Conservation (phyloP, 2,113 vertebrate genomes). For the Alexandromys fortis region DNA sequence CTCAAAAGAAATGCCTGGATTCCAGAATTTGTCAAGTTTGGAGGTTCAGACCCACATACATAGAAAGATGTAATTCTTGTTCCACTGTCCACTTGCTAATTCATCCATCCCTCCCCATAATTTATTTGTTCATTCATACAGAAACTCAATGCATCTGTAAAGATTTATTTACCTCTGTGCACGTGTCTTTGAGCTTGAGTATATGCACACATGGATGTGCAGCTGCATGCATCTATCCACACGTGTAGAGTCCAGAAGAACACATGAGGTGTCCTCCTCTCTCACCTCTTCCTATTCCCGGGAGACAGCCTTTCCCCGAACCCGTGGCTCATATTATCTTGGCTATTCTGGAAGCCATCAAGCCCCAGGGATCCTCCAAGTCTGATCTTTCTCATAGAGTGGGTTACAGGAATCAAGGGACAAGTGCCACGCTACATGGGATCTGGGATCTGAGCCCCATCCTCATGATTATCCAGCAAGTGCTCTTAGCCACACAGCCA, state of each 20-base stretch:
- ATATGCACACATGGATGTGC: not conserved
- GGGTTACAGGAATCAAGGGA: not conserved
- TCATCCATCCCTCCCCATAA: no score
- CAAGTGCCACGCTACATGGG: not conserved
- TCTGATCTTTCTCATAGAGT: not conserved
- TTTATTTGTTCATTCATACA: not conserved
- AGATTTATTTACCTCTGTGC: not conserved
- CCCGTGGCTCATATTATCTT: not conserved
- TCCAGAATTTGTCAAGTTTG: not conserved
- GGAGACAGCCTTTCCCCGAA: not conserved
- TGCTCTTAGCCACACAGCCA: not conserved
- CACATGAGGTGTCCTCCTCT: not conserved
- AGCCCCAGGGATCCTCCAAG: not conserved
- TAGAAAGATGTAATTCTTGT: not conserved
- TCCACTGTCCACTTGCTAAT: not conserved
- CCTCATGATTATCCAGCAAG: not conserved
- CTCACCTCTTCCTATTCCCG: not conserved
- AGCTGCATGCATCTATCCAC: not conserved
- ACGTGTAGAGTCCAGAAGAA: not conserved
- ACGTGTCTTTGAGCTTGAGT: not conserved
- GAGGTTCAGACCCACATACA: fast-evolving
- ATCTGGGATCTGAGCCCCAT: no score
- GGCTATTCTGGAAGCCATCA: not conserved
- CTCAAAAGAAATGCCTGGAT: not conserved
- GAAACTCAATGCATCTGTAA: not conserved